Evolutionary conservation across 2,797 vertebrate species (phyloP).

Genomic region (Threskiornis aethiopicus): DNA sequence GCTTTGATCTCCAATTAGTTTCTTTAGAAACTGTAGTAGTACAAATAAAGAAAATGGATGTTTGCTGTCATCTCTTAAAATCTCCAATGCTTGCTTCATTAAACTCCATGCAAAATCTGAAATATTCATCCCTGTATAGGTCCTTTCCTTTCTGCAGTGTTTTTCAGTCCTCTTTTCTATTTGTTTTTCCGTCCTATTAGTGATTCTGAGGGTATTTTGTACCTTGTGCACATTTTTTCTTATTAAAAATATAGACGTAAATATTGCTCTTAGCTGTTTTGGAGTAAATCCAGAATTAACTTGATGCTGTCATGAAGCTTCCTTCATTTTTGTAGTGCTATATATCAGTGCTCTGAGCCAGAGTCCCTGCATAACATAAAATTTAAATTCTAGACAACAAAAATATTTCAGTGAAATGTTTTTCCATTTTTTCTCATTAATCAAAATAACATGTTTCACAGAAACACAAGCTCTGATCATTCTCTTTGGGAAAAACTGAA

Average conservation of each 20-base stretch:
- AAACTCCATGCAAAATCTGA: background rate
- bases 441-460: conserved; percentile 44
- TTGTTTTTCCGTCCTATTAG: conserved; percentile 25
- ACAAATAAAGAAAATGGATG: conserved; percentile 24
- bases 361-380: background rate
- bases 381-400: conserved; percentile 22
- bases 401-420: conserved; percentile 47
- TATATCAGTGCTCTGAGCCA: conserved; percentile 24
- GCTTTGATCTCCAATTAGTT: background rate
- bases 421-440: conserved; percentile 39
- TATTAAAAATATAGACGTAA: conserved; percentile 48
- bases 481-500: conserved; percentile 12
- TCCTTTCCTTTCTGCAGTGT: background rate
- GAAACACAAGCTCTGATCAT: conserved; percentile 9
- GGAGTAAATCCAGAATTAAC: conserved; percentile 51
- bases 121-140: background rate
- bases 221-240: conserved; percentile 25
- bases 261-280: conserved; percentile 25
- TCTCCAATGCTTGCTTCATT: conserved; percentile 22
- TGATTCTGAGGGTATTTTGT: conserved; percentile 13
- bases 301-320: conserved; percentile 40
- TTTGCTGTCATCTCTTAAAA: conserved; percentile 36
- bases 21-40: background rate
- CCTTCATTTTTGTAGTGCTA: conserved; percentile 21
- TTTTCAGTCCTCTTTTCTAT: background rate